phyloP scores from a whole-genome alignment of 2,797 vertebrate species.

The Hemibagrus guttatus region DNA sequence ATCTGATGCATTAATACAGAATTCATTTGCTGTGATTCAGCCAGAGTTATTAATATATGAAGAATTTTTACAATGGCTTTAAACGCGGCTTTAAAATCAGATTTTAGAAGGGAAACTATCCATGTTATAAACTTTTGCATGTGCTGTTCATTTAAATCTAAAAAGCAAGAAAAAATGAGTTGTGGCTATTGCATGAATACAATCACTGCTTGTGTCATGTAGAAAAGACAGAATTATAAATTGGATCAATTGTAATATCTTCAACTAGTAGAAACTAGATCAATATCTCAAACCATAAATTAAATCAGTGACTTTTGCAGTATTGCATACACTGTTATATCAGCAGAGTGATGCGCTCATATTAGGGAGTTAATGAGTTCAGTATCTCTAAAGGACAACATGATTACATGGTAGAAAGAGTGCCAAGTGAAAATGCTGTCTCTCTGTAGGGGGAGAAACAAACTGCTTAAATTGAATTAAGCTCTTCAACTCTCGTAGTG shows the following conservation, averaged over 20 bases:
- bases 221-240: neutral
- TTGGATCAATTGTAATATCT: neutral
- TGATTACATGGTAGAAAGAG: neutral
- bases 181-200: neutral
- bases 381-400: constrained; percentile 4
- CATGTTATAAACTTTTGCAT: neutral
- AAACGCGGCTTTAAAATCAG: neutral
- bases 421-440: neutral
- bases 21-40: neutral
- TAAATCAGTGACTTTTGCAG: constrained; percentile 2
- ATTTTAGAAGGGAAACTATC: neutral
- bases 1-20: neutral
- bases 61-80: neutral
- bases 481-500: neutral
- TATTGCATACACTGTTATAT: neutral
- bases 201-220: neutral
- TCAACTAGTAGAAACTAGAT: neutral
- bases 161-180: neutral
- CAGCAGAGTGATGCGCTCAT: neutral
- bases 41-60: neutral
- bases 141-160: neutral
- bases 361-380: neutral
- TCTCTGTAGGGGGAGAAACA: neutral
- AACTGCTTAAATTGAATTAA: neutral
- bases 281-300: neutral